Conservation (phyloP, 2,797 vertebrate species). For the Oryzias dopingdopingensis region DNA sequence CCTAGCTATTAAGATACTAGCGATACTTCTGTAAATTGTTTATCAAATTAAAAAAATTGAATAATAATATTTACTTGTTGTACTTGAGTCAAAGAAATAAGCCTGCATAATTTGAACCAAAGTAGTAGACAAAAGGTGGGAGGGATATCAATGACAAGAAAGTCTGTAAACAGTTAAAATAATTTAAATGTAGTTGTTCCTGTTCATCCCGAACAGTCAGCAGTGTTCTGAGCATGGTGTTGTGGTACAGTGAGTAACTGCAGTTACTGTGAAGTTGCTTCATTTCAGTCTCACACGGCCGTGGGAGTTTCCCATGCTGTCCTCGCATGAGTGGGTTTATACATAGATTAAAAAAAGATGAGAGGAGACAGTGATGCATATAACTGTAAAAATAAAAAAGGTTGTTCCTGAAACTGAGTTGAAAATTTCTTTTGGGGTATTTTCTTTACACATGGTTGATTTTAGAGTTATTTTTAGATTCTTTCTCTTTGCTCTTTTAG, state of each 20-base stretch:
- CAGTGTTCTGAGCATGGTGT: background rate
- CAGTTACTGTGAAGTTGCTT: slow-evolving; percentile 14
- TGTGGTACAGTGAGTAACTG: background rate
- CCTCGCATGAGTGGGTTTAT: slow-evolving; percentile 3
- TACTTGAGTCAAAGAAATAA: no score
- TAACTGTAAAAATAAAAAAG: background rate
- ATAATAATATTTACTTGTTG: no score
- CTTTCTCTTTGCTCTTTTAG: background rate
- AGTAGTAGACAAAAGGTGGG: no score
- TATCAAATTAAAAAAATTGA: no score
- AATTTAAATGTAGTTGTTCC: no score
- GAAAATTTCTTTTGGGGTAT: slow-evolving; percentile 18
- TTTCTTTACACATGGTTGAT: slow-evolving; percentile 2
- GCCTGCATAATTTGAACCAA: no score
- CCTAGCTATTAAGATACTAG: no score
- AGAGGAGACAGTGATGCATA: slow-evolving; percentile 14
- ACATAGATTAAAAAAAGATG: slow-evolving; percentile 5
- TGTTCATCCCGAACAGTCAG: no score
- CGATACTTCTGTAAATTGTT: no score
- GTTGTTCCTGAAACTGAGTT: slow-evolving; percentile 19
- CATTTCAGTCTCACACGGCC: slow-evolving; percentile 18
- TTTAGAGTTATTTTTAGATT: background rate
- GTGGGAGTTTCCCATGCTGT: slow-evolving; percentile 51
- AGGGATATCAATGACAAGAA: no score
- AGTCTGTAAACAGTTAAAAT: no score